Base-by-base conservation (phyloP, 2,888 invertebrate species). In the Hypselothyrea guttata region DNA sequence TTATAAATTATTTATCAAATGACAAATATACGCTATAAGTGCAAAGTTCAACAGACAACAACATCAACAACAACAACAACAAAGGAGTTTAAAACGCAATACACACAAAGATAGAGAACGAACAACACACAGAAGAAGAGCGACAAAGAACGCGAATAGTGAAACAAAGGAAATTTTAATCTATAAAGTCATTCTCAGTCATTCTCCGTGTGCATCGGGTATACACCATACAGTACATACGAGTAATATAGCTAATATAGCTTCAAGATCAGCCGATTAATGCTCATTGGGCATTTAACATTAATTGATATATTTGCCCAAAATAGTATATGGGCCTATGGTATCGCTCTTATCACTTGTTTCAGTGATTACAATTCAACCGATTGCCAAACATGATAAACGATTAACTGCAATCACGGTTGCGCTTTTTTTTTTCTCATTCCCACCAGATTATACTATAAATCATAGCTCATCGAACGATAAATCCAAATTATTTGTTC, bases 51-150 rank as follows among this genome's bases (percentile, higher is more conserved):
- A 15, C 30, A 30, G 44, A 18, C 37, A 15, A 46, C n/a, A n/a
- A n/a, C n/a, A n/a, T n/a, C n/a, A n/a, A n/a, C n/a, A n/a, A n/a
- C n/a, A n/a, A n/a, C n/a, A n/a, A n/a, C 22, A 22, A 53, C 45
- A 53, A 45, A 46, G 53, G 11, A 54, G 53, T 54, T 46, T 38
- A 12, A 18, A 42, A 12, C 1, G n/a, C n/a, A n/a, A n/a, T n/a
- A n/a, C n/a, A n/a, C n/a, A n/a, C n/a, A n/a, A n/a, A 45, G 37
- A 52, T 13, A 22, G 18, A 41, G 40, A 41, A 41, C 40, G 7
- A 33, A 33, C n/a, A n/a, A n/a, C n/a, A n/a, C n/a, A n/a, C 22
- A 13, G 7, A 38, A 16, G 11, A 30, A 45, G 22, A 18, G 18
- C 12, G 16, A 1, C 4, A 13, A 35, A 8, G 5, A 9, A 8